These are phyloP conservation scores for Tolmerus cingulatus DNA, from an alignment of 2,888 invertebrate genomes.

Conservation along the genomic window DNA sequence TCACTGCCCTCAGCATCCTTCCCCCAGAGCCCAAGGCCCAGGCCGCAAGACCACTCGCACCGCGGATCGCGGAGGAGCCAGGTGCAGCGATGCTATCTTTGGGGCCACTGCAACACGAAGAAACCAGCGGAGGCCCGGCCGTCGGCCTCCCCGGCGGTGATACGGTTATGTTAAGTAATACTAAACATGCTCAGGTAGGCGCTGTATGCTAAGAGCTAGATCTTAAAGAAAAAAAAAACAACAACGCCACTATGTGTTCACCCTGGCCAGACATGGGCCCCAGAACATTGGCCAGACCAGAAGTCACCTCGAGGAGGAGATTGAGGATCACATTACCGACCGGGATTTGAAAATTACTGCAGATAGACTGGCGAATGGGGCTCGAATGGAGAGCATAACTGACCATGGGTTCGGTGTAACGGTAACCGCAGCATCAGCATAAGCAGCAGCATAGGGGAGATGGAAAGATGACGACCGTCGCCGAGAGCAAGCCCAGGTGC, in stretches of 20 bases:
- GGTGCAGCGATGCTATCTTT: constrained; percentile 14
- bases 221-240: background rate
- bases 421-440: background rate
- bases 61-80: background rate
- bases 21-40: background rate
- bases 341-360: background rate
- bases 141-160: background rate
- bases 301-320: background rate
- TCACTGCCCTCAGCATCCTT: background rate
- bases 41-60: constrained; percentile 3
- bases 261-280: background rate
- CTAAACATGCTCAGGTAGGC: background rate
- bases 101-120: background rate
- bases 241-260: background rate
- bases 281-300: background rate
- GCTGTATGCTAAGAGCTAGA: constrained; percentile 1
- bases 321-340: constrained; percentile 16
- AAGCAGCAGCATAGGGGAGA: background rate
- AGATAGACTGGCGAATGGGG: background rate
- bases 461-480: background rate
- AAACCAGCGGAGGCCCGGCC: background rate
- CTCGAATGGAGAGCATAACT: constrained; percentile 22
- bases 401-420: constrained; percentile 11
- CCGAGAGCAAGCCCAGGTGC: background rate
- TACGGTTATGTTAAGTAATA: constrained; percentile 38